A percentile compares a stretch with the other conserved stretches of the same genome.
Conservation (phyloP, 2,888 invertebrate genomes). For the Pediacus dermestoides region DNA sequence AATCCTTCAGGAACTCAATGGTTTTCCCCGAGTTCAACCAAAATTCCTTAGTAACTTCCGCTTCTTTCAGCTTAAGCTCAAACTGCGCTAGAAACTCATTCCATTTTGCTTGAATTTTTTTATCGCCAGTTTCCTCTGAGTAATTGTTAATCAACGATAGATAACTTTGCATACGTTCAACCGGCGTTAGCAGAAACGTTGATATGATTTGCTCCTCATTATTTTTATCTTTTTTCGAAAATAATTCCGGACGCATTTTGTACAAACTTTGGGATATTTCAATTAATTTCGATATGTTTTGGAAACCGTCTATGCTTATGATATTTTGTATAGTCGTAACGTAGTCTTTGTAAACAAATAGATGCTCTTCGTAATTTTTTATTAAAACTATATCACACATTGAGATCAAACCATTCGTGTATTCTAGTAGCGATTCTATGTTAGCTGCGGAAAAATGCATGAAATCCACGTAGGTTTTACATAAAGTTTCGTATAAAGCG, state of each 20-base stretch:
- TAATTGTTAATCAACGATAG: conserved; percentile 59
- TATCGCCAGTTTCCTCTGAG: conserved; percentile 48
- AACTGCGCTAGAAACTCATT: conserved; percentile 62
- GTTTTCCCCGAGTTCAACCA: conserved; percentile 69
- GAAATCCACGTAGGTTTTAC: conserved; percentile 65
- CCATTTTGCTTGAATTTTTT: conserved; percentile 60
- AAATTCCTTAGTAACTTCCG: conserved; percentile 67
- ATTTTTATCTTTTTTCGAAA: conserved; percentile 45
- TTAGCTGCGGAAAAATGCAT: conserved; percentile 66
- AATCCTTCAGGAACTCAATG: conserved; percentile 58
- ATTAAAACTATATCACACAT: conserved; percentile 67
- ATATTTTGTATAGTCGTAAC: conserved; percentile 69
- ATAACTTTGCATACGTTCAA: conserved; percentile 60
- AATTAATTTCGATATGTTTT: conserved; percentile 61
- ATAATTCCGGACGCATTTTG: conserved; percentile 32
- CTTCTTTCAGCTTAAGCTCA: conserved; percentile 60
- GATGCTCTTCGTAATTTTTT: conserved; percentile 67
- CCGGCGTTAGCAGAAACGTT: conserved; percentile 60
- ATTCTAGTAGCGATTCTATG: conserved; percentile 66
- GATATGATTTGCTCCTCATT: conserved; percentile 58
- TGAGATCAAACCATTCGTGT: conserved; percentile 62
- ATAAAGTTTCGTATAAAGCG: conserved; percentile 61
- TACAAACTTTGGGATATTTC: conserved; percentile 55
- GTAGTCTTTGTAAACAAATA: conserved; percentile 68
- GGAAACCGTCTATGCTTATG: conserved; percentile 68